Evolutionary conservation across 2,113 vertebrate species (phyloP).

Genomic region (Dicentrarchus labrax): DNA sequence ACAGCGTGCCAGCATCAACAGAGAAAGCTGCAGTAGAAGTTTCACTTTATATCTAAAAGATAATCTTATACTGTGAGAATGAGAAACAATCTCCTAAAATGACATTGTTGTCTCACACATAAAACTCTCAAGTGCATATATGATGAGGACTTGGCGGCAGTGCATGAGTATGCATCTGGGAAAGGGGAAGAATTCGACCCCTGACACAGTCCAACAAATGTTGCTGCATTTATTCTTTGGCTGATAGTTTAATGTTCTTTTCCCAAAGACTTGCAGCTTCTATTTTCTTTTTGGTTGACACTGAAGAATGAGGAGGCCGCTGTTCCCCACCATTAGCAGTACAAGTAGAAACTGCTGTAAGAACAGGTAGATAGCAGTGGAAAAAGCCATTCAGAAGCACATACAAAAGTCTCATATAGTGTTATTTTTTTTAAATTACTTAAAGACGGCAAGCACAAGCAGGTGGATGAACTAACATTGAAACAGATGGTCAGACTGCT

Average conservation of each 20-base stretch:
- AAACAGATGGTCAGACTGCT: conserved; percentile 64
- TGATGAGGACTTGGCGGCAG: conserved; percentile 61
- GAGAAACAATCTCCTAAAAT: conserved; percentile 63
- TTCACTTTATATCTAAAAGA: conserved; percentile 22
- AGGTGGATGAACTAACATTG: conserved; percentile 47
- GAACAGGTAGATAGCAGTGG: conserved; percentile 33
- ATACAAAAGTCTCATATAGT: conserved; percentile 8
- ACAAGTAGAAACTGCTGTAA: conserved; percentile 43
- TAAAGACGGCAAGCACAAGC: conserved; percentile 35
- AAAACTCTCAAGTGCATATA: conserved; percentile 68
- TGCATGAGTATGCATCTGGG: conserved; percentile 77
- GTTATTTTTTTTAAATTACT: conserved; percentile 30
- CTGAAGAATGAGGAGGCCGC: conserved; percentile 45
- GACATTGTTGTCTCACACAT: conserved; percentile 72
- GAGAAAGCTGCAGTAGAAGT: neutral
- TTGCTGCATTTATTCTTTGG: conserved; percentile 78
- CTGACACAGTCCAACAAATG: conserved; percentile 75
- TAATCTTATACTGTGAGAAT: conserved; percentile 32
- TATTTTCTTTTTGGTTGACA: conserved; percentile 62
- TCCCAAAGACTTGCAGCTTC: conserved; percentile 72
- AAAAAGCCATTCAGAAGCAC: conserved; percentile 31
- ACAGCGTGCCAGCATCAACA: conserved; percentile 18
- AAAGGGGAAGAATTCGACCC: conserved; percentile 78
- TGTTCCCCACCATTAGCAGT: conserved; percentile 58
- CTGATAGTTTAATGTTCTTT: conserved; percentile 80